phyloP scores from a whole-genome alignment of 2,888 invertebrate species.

The Phalera bucephala region DNA sequence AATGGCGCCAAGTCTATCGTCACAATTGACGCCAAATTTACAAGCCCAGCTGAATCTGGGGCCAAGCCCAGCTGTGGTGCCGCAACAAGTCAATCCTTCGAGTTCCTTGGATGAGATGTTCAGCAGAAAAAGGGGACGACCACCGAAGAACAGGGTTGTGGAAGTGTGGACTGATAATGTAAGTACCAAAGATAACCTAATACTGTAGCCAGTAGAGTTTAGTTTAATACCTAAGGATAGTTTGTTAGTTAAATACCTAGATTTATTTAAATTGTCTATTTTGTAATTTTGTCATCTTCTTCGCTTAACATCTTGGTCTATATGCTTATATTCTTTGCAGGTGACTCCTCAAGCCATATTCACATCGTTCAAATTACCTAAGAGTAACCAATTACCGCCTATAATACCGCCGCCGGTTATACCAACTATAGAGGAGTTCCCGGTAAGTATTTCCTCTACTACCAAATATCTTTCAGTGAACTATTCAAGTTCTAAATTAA shows the following conservation, averaged over 20 bases:
- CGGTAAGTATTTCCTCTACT: constrained; percentile 61
- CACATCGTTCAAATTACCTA: constrained; percentile 96
- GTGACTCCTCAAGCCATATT: constrained; percentile 94
- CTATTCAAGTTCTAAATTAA: too few species aligned
- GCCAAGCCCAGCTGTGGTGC: constrained; percentile 59
- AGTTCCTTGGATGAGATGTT: constrained; percentile 95
- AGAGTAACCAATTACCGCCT: constrained; percentile 79
- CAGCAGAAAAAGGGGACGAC: constrained; percentile 95
- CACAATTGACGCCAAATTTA: constrained; percentile 68
- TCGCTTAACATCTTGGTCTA: too few species aligned
- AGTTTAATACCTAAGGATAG: too few species aligned
- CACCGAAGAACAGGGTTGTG: constrained; percentile 97
- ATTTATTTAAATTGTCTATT: too few species aligned
- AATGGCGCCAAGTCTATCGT: constrained; percentile 71
- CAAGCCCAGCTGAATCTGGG: constrained; percentile 72
- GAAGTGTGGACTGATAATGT: constrained; percentile 95
- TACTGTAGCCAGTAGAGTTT: too few species aligned
- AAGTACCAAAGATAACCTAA: too few species aligned
- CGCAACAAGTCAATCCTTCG: constrained; percentile 76
- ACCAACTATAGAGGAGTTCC: constrained; percentile 72
- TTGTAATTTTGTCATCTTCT: too few species aligned
- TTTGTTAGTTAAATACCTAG: too few species aligned
- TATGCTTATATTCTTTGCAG: too few species aligned
- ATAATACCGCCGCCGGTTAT: constrained; percentile 67
- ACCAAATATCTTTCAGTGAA: too few species aligned